phyloP scores from a whole-genome alignment of 1,140 invertebrate species.

The Anoplolepis gracilipes region DNA sequence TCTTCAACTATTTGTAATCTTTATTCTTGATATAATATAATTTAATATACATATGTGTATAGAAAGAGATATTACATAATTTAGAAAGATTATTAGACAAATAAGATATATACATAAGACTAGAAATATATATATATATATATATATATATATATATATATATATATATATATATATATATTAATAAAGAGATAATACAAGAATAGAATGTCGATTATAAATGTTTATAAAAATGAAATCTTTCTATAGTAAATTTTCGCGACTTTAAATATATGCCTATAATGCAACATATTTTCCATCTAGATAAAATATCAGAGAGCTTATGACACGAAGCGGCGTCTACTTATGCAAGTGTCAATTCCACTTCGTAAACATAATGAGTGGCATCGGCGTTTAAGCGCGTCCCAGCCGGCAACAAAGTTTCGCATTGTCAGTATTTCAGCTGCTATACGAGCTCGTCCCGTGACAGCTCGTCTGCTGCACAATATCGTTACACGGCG shows the following conservation, averaged over 20 bases:
- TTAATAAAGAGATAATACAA: background rate
- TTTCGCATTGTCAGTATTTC: conserved; percentile 64
- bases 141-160: background rate
- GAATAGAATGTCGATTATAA: background rate
- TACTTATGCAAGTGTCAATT: conserved; percentile 43
- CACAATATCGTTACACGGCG: conserved; percentile 52
- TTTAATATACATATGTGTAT: no score
- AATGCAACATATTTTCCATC: background rate
- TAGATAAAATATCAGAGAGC: background rate
- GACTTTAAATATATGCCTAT: background rate
- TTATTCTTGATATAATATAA: background rate
- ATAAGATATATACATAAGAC: background rate
- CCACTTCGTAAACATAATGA: conserved; percentile 53
- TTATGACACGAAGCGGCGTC: conserved; percentile 7
- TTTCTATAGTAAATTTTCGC: background rate
- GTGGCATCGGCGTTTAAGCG: conserved; percentile 38
- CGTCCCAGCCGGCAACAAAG: conserved; percentile 55
- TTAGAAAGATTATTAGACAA: background rate
- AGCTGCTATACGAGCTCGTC: conserved; percentile 20
- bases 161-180: background rate
- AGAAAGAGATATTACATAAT: background rate
- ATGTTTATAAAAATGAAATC: background rate
- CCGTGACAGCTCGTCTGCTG: conserved; percentile 51
- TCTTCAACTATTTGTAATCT: background rate
- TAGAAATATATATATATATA: background rate